A percentile compares a stretch with the other conserved stretches of the same genome.
Conservation (phyloP, 2,888 invertebrate species). For the Drosophila hamatofila region DNA sequence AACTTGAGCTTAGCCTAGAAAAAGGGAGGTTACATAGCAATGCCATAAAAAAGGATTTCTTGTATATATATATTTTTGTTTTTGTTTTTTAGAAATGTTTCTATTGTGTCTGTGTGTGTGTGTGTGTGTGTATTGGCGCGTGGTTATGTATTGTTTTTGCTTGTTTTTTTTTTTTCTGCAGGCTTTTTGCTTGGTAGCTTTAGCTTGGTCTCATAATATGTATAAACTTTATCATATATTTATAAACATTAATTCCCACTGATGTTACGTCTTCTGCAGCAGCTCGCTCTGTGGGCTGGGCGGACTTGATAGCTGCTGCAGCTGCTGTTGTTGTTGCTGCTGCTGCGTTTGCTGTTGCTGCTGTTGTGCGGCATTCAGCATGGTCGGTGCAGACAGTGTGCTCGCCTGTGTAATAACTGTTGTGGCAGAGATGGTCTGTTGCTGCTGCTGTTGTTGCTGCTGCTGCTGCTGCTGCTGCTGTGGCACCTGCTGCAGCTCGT, state of each 20-base stretch:
- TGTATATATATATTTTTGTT: neutral
- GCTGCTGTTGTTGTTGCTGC: constrained; percentile 64
- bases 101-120: constrained; percentile 34
- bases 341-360: constrained; percentile 41
- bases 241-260: constrained; percentile 86
- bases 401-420: constrained; percentile 84
- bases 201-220: constrained; percentile 80
- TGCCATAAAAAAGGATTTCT: constrained; percentile 17
- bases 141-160: constrained; percentile 39
- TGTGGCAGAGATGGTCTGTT: constrained; percentile 83
- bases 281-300: constrained; percentile 85
- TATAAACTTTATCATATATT: constrained; percentile 84
- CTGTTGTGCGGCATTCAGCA: constrained; percentile 69
- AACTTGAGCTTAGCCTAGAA: constrained; percentile 46
- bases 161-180: constrained; percentile 5
- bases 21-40: constrained; percentile 31
- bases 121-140: constrained; percentile 22
- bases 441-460: constrained; percentile 80
- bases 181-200: constrained; percentile 68
- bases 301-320: constrained; percentile 82
- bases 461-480: constrained; percentile 72
- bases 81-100: constrained; percentile 20
- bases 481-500: constrained; percentile 64
- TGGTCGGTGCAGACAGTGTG: constrained; percentile 82
- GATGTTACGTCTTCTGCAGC: constrained; percentile 85